These are phyloP conservation scores for Cirrhinus mrigala DNA, from an alignment of 2,797 vertebrate species.

Conservation along the genomic window DNA sequence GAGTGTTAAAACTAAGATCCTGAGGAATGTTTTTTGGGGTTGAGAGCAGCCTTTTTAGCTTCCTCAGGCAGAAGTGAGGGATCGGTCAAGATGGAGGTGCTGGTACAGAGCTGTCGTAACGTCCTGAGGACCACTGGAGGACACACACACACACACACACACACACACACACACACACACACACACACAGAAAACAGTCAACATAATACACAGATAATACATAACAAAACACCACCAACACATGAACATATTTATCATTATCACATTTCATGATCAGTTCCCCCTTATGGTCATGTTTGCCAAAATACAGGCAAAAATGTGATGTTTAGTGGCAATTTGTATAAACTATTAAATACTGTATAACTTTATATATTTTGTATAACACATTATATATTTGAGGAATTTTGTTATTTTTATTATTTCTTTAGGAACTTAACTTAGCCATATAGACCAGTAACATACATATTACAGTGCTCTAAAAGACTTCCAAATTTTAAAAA, in stretches of 20 bases:
- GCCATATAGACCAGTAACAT: too few relatives aligned
- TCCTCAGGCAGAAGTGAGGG: slow-evolving; percentile 87
- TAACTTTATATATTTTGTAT: background rate
- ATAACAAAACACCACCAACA: background rate
- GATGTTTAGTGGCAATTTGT: background rate
- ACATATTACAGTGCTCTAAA: too few relatives aligned
- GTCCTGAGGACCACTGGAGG: slow-evolving; percentile 85
- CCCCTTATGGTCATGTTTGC: background rate
- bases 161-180: background rate
- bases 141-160: slow-evolving; percentile 3
- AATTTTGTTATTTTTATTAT: too few relatives aligned
- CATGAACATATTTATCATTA: background rate
- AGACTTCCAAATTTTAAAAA: too few relatives aligned
- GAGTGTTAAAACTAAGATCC: slow-evolving; percentile 74
- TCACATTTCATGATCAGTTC: background rate
- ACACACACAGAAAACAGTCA: background rate
- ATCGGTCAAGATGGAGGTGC: slow-evolving; percentile 89
- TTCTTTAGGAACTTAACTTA: too few relatives aligned
- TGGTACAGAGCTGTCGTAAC: slow-evolving; percentile 90
- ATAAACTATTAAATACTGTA: background rate
- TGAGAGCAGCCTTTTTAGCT: slow-evolving; percentile 81
- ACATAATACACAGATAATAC: background rate
- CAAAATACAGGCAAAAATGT: background rate
- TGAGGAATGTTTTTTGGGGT: slow-evolving; percentile 66
- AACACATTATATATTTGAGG: background rate